Evolutionary conservation across 2,113 vertebrate genomes (phyloP).

Genomic region (human): DNA sequence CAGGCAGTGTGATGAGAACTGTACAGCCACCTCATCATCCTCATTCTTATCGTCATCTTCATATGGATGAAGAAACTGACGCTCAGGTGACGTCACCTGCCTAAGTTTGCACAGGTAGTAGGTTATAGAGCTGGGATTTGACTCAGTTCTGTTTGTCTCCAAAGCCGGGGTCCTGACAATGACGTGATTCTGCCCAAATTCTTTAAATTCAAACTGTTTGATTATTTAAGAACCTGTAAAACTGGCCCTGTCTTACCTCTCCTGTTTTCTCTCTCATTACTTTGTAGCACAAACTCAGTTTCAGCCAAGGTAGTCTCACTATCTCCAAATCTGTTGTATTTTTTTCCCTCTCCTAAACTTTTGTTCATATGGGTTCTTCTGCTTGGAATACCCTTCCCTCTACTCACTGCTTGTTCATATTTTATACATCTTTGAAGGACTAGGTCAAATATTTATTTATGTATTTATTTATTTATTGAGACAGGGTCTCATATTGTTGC

Average conservation of each 20-base stretch:
- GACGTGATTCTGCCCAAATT: background rate
- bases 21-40: background rate
- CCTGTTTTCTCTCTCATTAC: background rate
- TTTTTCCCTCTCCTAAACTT: background rate
- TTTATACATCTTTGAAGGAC: background rate
- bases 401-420: background rate
- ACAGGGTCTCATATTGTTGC: too few relatives aligned
- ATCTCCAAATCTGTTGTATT: background rate
- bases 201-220: background rate
- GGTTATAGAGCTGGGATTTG: conserved; percentile 28
- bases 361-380: background rate
- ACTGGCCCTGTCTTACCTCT: background rate
- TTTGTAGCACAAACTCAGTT: background rate
- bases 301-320: background rate
- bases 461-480: too few relatives aligned
- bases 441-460: background rate
- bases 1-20: background rate
- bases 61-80: background rate
- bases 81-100: background rate
- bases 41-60: background rate
- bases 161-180: background rate
- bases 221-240: background rate
- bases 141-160: background rate
- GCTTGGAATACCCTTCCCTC: background rate
- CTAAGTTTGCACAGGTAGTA: background rate